Conservation (phyloP, 1,140 invertebrate species). For the Drosophila lowei region DNA sequence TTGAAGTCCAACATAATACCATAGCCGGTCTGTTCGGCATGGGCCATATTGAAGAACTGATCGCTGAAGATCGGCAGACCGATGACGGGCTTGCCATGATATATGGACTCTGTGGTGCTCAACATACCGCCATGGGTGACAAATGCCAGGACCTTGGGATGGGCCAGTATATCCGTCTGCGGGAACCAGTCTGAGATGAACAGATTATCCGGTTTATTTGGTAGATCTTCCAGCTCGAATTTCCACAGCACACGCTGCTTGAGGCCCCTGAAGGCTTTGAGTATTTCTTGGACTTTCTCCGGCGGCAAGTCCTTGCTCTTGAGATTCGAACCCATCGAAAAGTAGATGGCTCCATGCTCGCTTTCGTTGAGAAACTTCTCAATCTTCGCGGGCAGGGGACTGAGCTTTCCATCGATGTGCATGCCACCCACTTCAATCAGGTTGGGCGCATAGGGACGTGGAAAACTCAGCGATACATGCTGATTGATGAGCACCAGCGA, state of each 20-base stretch:
- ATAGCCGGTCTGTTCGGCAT: constrained; percentile 52
- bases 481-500: constrained; percentile 84
- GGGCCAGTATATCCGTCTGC: constrained; percentile 86
- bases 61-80: constrained; percentile 86
- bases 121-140: constrained; percentile 86
- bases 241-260: constrained; percentile 87
- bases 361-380: constrained; percentile 79
- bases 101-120: constrained; percentile 85
- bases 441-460: constrained; percentile 82
- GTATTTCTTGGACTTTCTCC: constrained; percentile 83
- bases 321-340: constrained; percentile 83
- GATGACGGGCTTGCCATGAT: constrained; percentile 86
- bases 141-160: constrained; percentile 85
- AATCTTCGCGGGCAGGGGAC: constrained; percentile 70
- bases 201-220: constrained; percentile 84
- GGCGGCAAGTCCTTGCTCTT: constrained; percentile 68
- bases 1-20: constrained; percentile 51
- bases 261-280: constrained; percentile 83
- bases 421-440: constrained; percentile 84
- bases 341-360: constrained; percentile 84
- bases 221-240: constrained; percentile 84
- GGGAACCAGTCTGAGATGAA: constrained; percentile 86
- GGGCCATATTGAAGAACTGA: constrained; percentile 82
- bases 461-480: constrained; percentile 83
- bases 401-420: constrained; percentile 74